Conservation (phyloP, 2,113 vertebrate genomes). For the Pelodiscus sinensis region DNA sequence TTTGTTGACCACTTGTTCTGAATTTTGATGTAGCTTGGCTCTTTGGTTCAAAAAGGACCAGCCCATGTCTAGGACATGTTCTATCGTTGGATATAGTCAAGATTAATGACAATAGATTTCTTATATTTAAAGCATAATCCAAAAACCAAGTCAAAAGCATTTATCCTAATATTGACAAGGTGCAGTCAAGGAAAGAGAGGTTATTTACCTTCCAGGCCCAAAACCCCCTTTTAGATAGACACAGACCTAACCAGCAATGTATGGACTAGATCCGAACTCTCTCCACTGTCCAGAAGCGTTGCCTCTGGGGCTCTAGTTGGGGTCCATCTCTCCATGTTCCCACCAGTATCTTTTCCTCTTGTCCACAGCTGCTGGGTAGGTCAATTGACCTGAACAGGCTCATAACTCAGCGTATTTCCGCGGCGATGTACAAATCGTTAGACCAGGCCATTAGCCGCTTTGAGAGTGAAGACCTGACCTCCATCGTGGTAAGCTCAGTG, state of each 20-base stretch:
- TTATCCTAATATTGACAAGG: background rate
- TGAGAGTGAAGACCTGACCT: constrained; percentile 98
- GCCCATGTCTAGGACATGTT: background rate
- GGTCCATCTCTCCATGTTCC: background rate
- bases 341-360: background rate
- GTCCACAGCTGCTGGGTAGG: constrained; percentile 89
- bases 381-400: constrained; percentile 98
- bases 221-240: background rate
- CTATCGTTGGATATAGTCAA: background rate
- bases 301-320: background rate
- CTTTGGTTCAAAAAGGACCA: no score
- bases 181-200: fast-evolving
- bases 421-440: constrained; percentile 98
- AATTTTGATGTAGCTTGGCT: no score
- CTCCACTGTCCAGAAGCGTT: background rate
- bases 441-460: constrained; percentile 99
- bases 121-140: background rate
- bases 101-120: background rate
- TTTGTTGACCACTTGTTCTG: no score
- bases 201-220: fast-evolving
- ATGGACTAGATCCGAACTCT: fast-evolving
- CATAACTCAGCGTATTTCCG: constrained; percentile 98
- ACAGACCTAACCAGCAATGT: fast-evolving
- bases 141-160: background rate
- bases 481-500: constrained; percentile 90